Conservation (phyloP, 2,797 vertebrate genomes). For the Macrochelys suwanniensis region DNA sequence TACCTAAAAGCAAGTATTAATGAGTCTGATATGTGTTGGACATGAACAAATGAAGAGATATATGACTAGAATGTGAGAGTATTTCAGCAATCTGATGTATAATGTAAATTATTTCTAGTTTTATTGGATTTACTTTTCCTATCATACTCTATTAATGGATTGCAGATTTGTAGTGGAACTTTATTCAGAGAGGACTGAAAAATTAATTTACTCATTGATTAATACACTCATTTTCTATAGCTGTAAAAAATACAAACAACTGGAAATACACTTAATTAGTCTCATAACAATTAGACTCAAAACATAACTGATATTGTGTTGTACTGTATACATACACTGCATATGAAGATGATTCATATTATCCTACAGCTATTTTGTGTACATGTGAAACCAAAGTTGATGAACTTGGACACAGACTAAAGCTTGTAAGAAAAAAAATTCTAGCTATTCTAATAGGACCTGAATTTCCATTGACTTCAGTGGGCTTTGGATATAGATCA, state of each 20-base stretch:
- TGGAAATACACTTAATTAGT: constrained; percentile 2
- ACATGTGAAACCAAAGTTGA: neutral
- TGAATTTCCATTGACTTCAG: neutral
- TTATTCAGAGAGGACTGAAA: neutral
- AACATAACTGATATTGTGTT: neutral
- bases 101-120: neutral
- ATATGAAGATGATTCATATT: neutral
- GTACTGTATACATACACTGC: neutral
- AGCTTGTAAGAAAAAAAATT: neutral
- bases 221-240: neutral
- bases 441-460: neutral
- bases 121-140: neutral
- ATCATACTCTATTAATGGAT: neutral
- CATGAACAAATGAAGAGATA: neutral
- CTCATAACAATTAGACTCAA: neutral
- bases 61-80: neutral
- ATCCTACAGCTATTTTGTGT: neutral
- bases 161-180: neutral
- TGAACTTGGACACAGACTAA: neutral
- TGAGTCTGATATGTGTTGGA: constrained; percentile 13
- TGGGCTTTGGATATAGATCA: neutral
- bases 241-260: neutral
- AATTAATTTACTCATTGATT: neutral
- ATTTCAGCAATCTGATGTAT: fast-evolving
- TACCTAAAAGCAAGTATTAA: neutral